These are phyloP conservation scores for Phaethornis superciliosus DNA, from an alignment of 2,113 vertebrate genomes.

Conservation along the genomic window DNA sequence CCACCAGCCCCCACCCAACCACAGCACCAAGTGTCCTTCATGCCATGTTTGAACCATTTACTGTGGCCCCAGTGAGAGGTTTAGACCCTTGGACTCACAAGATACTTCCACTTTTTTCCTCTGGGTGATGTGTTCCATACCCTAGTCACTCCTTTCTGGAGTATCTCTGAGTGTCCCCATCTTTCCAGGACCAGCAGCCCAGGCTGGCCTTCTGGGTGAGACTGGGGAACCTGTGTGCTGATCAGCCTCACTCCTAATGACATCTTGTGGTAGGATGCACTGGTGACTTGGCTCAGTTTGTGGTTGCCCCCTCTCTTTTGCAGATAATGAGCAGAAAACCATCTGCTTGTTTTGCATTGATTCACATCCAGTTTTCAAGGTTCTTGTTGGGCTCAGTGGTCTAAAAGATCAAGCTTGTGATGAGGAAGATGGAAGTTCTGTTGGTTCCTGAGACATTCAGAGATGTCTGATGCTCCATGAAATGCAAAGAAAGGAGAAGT, in stretches of 20 bases:
- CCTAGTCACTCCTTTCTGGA: not conserved
- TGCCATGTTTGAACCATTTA: not conserved
- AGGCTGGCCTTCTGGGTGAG: not conserved
- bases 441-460: not conserved
- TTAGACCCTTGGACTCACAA: not conserved
- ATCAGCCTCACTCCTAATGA: not conserved
- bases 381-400: not conserved
- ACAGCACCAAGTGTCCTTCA: not conserved
- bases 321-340: not conserved
- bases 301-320: not conserved
- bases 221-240: not conserved
- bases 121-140: not conserved
- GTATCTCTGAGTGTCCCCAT: not conserved
- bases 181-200: not conserved
- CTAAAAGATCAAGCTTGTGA: not conserved
- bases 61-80: not conserved
- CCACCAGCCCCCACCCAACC: rapidly evolving
- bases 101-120: not conserved
- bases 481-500: not conserved
- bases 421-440: not conserved
- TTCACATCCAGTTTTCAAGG: not conserved
- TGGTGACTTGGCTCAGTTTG: not conserved
- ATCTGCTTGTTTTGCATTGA: not conserved
- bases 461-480: not conserved
- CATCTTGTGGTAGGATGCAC: not conserved